Base-by-base conservation (phyloP, 2,113 vertebrate species). In the Sorex fumeus region DNA sequence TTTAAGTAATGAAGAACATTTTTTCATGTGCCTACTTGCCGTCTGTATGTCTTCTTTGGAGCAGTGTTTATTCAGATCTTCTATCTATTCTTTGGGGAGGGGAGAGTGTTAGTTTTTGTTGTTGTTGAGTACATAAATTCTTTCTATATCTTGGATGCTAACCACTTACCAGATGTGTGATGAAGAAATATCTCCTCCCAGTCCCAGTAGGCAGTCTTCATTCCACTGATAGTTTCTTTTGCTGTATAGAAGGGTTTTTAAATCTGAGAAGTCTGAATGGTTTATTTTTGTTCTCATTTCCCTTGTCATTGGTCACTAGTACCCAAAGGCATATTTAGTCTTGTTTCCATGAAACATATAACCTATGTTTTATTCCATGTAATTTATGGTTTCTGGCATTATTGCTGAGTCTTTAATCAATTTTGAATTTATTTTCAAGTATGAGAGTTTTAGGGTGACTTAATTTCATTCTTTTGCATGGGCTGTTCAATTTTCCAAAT, bases 401-500 rank as follows among this genome's bases (percentile, higher is more conserved):
- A 81, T 13, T 32, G 45, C 76, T 78, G 12, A 21, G 28, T 43
- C 16, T 88, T 79, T 82, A 30, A 47, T 43, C 21, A 8, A 34
- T 32, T 77, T 78, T 86, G 40, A 16, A 60, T 32, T 84, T 45
- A 28, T 75, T 91, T 84, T 86, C 45, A 45, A 43, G 36, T 50
- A 28, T 80, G 21, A 77, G n/a, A 8, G 66, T 60, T 62, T 50
- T 50, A 62, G 25, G 60, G 19, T 13, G 1, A 19, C 53, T 3
- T 12, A 82, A 6, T 5, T 69, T 27, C 6, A 43, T 77, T 67
- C 30, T 85, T 45, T 81, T 91, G 28, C 40, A 76, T 80, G n/a
- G 70, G 28, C 16, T 45, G 60, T 47, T 8, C 43, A 67, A 8
- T 67, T 85, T 85, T 66, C 23, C 30, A 16, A 50, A 71, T 50